Evolutionary conservation across 2,888 invertebrate genomes (phyloP).

Genomic region (Tryphoninae sp.): DNA sequence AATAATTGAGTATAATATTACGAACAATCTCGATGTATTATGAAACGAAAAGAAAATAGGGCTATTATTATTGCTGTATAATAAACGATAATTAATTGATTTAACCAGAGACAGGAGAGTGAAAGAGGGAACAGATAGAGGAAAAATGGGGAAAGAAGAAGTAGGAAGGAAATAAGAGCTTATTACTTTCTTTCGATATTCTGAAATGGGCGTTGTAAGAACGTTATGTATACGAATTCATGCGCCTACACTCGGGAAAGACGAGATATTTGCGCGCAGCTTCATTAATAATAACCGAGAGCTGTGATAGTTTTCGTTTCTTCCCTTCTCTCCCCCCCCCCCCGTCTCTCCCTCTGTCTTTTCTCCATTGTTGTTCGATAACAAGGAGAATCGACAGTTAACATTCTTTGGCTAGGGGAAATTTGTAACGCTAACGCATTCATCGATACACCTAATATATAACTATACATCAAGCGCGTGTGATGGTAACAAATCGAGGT

Average conservation of each 20-base stretch:
- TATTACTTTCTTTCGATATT: constrained; percentile 44
- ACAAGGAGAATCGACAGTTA: constrained; percentile 38
- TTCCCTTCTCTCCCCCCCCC: too few species aligned
- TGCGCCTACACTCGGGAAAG: not conserved
- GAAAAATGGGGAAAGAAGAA: not conserved
- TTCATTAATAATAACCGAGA: constrained; percentile 53
- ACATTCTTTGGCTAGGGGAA: not conserved
- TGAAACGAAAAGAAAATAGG: not conserved
- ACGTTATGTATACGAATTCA: constrained; percentile 32
- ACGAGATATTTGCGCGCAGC: not conserved
- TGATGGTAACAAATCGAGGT: too few species aligned
- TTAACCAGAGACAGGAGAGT: not conserved
- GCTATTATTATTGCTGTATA: not conserved
- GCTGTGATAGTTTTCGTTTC: not conserved
- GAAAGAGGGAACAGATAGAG: not conserved
- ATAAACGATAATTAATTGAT: constrained; percentile 41
- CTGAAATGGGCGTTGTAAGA: constrained; percentile 17
- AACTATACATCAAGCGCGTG: too few species aligned
- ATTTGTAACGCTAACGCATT: not conserved
- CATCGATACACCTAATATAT: too few species aligned
- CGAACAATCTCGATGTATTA: constrained; percentile 29
- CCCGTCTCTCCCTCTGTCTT: not conserved
- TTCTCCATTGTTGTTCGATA: constrained; percentile 51
- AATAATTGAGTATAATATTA: constrained; percentile 49
- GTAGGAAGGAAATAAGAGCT: constrained; percentile 4